phyloP scores from a whole-genome alignment of 2,113 vertebrate genomes.

The Picathartes gymnocephalus region DNA sequence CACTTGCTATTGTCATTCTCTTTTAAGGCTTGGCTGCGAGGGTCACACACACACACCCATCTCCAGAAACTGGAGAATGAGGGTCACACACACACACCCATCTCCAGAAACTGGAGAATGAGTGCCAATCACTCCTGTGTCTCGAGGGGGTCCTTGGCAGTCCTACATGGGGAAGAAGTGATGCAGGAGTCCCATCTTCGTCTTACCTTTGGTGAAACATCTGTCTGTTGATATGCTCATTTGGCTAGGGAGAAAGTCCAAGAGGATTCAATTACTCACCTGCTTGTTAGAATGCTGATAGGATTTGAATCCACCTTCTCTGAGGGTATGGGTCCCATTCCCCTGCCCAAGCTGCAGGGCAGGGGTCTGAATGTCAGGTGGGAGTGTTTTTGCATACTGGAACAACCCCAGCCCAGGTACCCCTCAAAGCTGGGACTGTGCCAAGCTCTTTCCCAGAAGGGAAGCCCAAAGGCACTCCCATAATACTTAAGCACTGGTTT shows the following conservation, averaged over 20 bases:
- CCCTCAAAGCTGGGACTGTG: neutral
- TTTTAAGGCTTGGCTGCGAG: neutral
- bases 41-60: no score
- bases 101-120: neutral
- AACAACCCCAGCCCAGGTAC: neutral
- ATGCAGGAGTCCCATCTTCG: neutral
- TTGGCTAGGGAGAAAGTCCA: neutral
- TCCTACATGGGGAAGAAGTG: rapidly evolving
- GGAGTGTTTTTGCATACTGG: rapidly evolving
- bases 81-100: no score
- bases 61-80: neutral
- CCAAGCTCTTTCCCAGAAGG: neutral
- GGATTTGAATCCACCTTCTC: neutral
- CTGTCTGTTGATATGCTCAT: neutral
- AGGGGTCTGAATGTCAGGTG: neutral
- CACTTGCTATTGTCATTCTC: neutral
- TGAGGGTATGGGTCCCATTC: neutral
- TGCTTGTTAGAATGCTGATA: neutral
- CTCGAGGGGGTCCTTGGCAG: neutral
- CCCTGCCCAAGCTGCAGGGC: neutral
- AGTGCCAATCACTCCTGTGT: neutral
- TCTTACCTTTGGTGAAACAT: neutral
- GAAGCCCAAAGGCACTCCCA: neutral
- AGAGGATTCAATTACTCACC: neutral
- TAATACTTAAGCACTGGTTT: neutral